phyloP scores from a whole-genome alignment of 2,113 vertebrate species.

The Vidua macroura region DNA sequence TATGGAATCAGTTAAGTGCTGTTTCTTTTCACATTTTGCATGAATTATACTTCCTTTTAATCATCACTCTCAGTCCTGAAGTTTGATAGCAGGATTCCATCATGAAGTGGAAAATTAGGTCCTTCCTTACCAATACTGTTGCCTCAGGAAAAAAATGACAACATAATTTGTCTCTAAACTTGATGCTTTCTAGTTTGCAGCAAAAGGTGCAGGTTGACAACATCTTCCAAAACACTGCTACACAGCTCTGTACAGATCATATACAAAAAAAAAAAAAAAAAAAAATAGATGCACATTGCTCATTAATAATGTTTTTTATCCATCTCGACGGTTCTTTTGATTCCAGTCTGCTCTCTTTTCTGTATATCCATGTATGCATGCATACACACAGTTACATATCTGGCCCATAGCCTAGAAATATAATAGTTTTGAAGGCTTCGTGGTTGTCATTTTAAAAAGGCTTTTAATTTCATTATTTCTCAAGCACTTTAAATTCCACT shows the following conservation, averaged over 20 bases:
- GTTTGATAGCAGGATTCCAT: background rate
- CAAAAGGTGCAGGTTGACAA: background rate
- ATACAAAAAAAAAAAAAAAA: background rate
- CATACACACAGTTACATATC: background rate
- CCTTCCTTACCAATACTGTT: background rate
- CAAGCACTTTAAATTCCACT: conserved; percentile 32
- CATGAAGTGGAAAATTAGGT: background rate
- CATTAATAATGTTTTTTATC: background rate
- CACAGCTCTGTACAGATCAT: background rate
- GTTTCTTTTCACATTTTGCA: background rate
- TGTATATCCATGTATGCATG: background rate
- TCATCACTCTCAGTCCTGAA: background rate
- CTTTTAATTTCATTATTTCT: conserved; percentile 47
- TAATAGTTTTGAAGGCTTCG: background rate
- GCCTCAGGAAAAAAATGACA: background rate
- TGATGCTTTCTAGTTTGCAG: background rate
- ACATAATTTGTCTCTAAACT: conserved; percentile 2
- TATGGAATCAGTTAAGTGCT: background rate
- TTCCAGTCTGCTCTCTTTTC: background rate
- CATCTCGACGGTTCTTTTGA: background rate
- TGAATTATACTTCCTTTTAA: background rate
- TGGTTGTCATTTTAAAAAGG: background rate
- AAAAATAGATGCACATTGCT: background rate
- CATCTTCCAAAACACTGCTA: background rate
- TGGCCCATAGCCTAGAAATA: background rate